A percentile compares a stretch with the other conserved stretches of the same genome.
Evolutionary conservation across 92 coral and sea anemone genomes (phyloP).

Genomic region (Siderastrea siderea): DNA sequence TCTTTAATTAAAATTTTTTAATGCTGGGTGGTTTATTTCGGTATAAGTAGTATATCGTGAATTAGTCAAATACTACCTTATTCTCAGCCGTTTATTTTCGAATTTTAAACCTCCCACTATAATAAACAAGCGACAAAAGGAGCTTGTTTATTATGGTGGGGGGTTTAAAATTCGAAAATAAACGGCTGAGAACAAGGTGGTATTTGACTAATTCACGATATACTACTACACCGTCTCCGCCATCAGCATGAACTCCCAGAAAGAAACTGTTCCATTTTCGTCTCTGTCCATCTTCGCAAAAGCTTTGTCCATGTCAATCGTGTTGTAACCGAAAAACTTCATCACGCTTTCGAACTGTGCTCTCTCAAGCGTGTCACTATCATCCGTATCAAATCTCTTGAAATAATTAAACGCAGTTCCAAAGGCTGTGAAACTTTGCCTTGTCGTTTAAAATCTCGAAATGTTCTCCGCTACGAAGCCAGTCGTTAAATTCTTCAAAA

Average conservation of each 20-base stretch:
- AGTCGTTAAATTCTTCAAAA: conserved; percentile 77
- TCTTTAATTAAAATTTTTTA: too few relatives aligned
- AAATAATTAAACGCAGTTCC: conserved; percentile 70
- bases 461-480: conserved; percentile 85
- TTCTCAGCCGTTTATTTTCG: too few relatives aligned
- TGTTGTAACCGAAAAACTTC: conserved; percentile 65
- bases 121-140: too few relatives aligned
- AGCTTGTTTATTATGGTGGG: too few relatives aligned
- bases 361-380: conserved; percentile 60
- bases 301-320: conserved; percentile 47
- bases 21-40: too few relatives aligned
- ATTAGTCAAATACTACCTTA: too few relatives aligned
- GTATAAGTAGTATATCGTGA: too few relatives aligned
- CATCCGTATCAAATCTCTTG: conserved; percentile 68
- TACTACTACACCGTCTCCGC: too few relatives aligned
- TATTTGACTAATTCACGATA: too few relatives aligned
- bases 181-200: too few relatives aligned
- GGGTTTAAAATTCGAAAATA: too few relatives aligned
- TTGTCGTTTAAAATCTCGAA: conserved; percentile 70
- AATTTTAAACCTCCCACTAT: too few relatives aligned
- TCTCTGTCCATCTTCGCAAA: conserved; percentile 64
- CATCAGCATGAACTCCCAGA: conserved; percentile 88
- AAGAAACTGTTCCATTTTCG: conserved; percentile 73
- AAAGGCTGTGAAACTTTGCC: conserved; percentile 52
- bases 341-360: conserved; percentile 68